Evolutionary conservation across 2,888 invertebrate species (phyloP).

Genomic region (Nipponacmea schrenckii): DNA sequence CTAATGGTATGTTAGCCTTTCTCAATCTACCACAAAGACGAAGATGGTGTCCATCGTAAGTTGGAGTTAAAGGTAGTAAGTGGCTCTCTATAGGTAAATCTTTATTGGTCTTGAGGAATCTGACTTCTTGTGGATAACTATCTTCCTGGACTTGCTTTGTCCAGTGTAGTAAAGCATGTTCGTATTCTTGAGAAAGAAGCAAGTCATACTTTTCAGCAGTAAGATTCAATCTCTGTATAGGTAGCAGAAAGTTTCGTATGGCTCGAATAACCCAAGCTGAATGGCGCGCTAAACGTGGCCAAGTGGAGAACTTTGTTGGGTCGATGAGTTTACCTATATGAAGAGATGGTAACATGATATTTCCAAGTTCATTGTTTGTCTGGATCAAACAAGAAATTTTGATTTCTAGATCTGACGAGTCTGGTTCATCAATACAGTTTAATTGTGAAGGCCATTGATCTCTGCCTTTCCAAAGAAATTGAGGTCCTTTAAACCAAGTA

Average conservation of each 20-base stretch:
- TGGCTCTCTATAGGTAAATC: background rate
- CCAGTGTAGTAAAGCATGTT: background rate
- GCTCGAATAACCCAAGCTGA: conserved; percentile 10
- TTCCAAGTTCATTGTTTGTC: too few relatives aligned
- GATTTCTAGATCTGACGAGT: background rate
- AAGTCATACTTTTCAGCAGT: background rate
- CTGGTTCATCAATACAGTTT: background rate
- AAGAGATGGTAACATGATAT: background rate
- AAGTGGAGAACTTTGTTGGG: background rate
- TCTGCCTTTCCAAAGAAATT: background rate
- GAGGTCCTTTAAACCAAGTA: conserved; percentile 1
- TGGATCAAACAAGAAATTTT: too few relatives aligned
- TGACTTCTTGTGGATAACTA: background rate
- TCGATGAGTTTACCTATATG: background rate
- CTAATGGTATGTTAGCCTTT: too few relatives aligned
- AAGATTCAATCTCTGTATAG: background rate
- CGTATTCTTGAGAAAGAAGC: background rate
- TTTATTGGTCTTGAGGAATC: background rate
- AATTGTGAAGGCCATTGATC: background rate
- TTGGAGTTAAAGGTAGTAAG: background rate
- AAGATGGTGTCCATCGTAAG: background rate
- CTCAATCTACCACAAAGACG: too few relatives aligned
- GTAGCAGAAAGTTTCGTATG: background rate
- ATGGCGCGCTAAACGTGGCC: background rate
- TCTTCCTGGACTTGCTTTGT: background rate